phyloP scores from a whole-genome alignment of 2,888 invertebrate genomes.

The Dryadula phaetusa region DNA sequence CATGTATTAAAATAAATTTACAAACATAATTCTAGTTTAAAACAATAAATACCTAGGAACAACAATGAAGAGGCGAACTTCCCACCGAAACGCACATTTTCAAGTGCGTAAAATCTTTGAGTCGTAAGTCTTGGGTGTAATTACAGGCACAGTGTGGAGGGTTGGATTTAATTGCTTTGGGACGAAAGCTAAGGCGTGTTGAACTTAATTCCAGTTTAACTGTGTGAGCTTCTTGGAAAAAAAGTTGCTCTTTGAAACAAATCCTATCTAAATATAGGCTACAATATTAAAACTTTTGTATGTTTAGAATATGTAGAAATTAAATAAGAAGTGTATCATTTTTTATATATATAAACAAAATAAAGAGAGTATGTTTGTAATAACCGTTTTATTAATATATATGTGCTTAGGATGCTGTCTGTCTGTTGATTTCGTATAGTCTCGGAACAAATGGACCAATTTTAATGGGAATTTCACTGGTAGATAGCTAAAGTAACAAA shows the following conservation, averaged over 20 bases:
- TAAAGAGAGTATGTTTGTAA: no score
- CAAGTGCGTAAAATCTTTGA: slow-evolving; percentile 78
- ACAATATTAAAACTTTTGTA: no score
- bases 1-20: slow-evolving; percentile 29
- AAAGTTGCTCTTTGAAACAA: background rate
- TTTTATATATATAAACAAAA: no score
- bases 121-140: slow-evolving; percentile 65
- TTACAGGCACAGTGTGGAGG: slow-evolving; percentile 61
- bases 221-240: slow-evolving; percentile 2
- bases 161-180: slow-evolving; percentile 69
- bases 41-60: slow-evolving; percentile 48
- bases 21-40: slow-evolving; percentile 34
- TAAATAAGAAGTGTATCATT: no score
- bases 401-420: no score
- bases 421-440: no score
- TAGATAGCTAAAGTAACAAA: no score
- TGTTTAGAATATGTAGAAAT: no score
- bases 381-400: no score
- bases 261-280: no score
- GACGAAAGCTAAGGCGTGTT: slow-evolving; percentile 36
- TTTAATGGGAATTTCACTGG: no score
- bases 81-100: slow-evolving; percentile 30
- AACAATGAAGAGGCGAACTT: slow-evolving; percentile 40
- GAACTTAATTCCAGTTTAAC: slow-evolving; percentile 22
- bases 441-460: no score